Conservation (phyloP, 2,113 vertebrate genomes). For the Lycaon pictus region DNA sequence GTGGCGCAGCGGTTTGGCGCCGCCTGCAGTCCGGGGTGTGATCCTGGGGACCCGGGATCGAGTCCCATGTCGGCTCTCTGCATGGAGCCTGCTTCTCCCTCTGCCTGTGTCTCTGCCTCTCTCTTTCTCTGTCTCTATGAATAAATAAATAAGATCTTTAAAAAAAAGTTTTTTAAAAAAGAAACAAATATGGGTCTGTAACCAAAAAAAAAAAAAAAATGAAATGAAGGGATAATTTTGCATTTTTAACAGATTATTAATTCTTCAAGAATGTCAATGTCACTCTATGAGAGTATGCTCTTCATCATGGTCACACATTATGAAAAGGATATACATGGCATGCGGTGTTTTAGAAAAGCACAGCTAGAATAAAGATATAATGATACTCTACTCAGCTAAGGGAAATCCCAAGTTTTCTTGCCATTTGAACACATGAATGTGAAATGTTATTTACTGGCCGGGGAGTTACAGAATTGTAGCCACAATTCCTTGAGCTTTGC, state of each 20-base stretch:
- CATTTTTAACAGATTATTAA: not conserved
- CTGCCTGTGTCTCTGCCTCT: no score
- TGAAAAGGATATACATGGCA: not conserved
- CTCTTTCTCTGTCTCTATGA: no score
- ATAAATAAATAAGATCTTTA: no score
- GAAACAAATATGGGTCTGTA: not conserved
- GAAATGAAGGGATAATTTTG: not conserved
- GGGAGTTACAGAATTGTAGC: not conserved
- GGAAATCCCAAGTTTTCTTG: constrained; percentile 17
- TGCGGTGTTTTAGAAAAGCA: not conserved
- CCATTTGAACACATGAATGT: not conserved
- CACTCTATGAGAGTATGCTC: not conserved
- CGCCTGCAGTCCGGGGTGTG: no score
- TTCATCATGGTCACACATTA: not conserved
- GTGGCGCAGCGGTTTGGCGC: no score
- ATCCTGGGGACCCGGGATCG: no score
- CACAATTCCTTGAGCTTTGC: not conserved
- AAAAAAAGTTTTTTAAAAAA: no score
- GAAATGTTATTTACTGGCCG: not conserved
- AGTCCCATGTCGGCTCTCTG: no score
- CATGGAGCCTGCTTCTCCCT: no score
- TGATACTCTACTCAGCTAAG: not conserved
- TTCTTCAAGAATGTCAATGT: not conserved
- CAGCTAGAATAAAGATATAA: not conserved
- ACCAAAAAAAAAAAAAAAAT: not conserved